Evolutionary conservation across 2,888 invertebrate species (phyloP).

Genomic region (Oegoconia quadripuncta): DNA sequence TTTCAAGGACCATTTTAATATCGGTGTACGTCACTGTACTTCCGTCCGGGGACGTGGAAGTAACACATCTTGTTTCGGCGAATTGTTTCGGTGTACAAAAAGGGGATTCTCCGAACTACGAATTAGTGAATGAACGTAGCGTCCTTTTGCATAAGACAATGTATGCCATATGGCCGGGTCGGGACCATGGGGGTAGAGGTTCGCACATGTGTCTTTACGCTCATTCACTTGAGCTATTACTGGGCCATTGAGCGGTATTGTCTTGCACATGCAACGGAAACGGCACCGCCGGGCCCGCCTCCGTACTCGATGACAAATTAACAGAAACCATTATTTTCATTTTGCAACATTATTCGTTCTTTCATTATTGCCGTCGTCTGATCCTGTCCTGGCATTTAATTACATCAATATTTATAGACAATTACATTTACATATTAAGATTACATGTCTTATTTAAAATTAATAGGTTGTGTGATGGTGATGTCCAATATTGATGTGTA

Average conservation of each 20-base stretch:
- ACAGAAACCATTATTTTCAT: constrained; percentile 47
- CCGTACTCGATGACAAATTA: constrained; percentile 58
- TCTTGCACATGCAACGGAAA: constrained; percentile 76
- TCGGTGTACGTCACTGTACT: constrained; percentile 13
- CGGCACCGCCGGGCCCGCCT: constrained; percentile 38
- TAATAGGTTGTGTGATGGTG: too few species aligned
- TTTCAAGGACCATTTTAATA: constrained; percentile 6
- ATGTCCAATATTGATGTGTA: too few species aligned
- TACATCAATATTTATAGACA: too few species aligned
- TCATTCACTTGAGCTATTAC: constrained; percentile 74
- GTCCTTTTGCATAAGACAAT: constrained; percentile 71
- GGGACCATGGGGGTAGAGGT: constrained; percentile 47
- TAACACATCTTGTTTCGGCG: constrained; percentile 34
- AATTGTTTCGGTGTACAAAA: constrained; percentile 42
- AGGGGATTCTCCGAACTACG: constrained; percentile 53
- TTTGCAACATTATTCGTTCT: background rate
- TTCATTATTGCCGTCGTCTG: background rate
- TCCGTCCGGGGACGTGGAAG: constrained; percentile 27
- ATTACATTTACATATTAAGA: too few species aligned
- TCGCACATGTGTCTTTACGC: constrained; percentile 66
- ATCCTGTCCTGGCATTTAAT: background rate
- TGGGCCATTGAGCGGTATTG: constrained; percentile 71
- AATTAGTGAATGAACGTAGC: constrained; percentile 63
- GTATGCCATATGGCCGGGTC: constrained; percentile 52
- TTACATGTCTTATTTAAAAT: too few species aligned